Base-by-base conservation (phyloP, 2,888 invertebrate species). In the Rhorus exstirpatorius region DNA sequence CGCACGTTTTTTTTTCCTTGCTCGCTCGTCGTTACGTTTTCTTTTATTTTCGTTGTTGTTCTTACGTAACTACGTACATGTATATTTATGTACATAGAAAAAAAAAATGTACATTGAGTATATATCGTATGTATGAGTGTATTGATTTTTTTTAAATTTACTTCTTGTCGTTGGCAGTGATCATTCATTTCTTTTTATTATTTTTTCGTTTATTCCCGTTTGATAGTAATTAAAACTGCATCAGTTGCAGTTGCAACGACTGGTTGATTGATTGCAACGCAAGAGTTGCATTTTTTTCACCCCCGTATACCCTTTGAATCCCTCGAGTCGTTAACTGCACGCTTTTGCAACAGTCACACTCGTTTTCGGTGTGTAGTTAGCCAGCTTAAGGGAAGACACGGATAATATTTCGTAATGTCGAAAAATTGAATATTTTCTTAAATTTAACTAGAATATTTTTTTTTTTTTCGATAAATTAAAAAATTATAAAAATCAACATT, bases 41-140 rank as follows among this genome's bases (percentile, higher is more conserved):
- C n/a, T 85, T 65, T 86, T 84, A 77, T 79, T 76, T 83, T 81
- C 72, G 65, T 83, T 81, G 83, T 85, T 83, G 80, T 41, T 68
- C 51, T 85, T 74, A 21, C 78, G 71, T 63, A 17, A 1, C 3
- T 17, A 31, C 6, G 6, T 31, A n/a, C n/a, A n/a, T 31, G 31
- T 6, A 31, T 49, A 14, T 10, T 49, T 19, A 49, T 19, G 19
- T 63, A 14, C 17, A 31, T 21, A 41, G 8, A 3, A 24, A 41
- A 12, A 8, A 2, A 41, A 14, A 82, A 82, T 83, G 81, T 83
- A 80, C 78, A 49, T 3, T 17, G 12, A n/a, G 26, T 63, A 24
- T 46, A 24, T 46, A 17, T 14, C 0, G n/a, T 49, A 1, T 38
- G 3, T 26, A n/a, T 10, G 10, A 24, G 14, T 14, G 7, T 26